Conservation (phyloP, 2,888 invertebrate species). For the Tubulanus polymorphus region DNA sequence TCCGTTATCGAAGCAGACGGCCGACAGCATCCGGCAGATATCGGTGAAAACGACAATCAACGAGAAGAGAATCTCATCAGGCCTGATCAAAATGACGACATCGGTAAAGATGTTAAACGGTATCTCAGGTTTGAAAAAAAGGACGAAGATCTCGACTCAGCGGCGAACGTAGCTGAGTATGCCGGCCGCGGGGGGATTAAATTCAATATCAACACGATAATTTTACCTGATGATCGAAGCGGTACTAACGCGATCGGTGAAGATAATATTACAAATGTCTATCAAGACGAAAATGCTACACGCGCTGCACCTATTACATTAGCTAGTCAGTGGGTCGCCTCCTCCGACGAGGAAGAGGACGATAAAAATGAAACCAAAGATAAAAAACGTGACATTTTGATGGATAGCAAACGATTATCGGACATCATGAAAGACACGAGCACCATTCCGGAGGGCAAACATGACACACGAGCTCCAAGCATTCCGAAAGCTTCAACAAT, state of each 20-base stretch:
- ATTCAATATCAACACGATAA: slow-evolving; percentile 23
- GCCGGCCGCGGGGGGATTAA: not conserved
- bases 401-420: too few relatives aligned
- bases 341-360: slow-evolving; percentile 70
- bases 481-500: too few relatives aligned
- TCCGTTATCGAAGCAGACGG: not conserved
- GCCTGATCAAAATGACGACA: not conserved
- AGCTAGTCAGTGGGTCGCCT: slow-evolving; percentile 86
- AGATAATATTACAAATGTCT: slow-evolving; percentile 30
- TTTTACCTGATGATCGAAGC: slow-evolving; percentile 41
- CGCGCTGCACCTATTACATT: slow-evolving; percentile 65
- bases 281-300: slow-evolving; percentile 48
- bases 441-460: too few relatives aligned
- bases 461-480: too few relatives aligned
- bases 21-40: not conserved
- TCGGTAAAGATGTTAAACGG: not conserved
- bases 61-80: too few relatives aligned
- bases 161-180: slow-evolving; percentile 23
- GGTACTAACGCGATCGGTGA: slow-evolving; percentile 31
- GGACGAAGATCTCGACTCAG: slow-evolving; percentile 25
- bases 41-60: too few relatives aligned
- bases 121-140: not conserved
- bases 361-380: too few relatives aligned
- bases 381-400: slow-evolving; percentile 11
- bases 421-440: too few relatives aligned